Conservation (phyloP, 1,140 invertebrate species). For the Sycophila sp. region DNA sequence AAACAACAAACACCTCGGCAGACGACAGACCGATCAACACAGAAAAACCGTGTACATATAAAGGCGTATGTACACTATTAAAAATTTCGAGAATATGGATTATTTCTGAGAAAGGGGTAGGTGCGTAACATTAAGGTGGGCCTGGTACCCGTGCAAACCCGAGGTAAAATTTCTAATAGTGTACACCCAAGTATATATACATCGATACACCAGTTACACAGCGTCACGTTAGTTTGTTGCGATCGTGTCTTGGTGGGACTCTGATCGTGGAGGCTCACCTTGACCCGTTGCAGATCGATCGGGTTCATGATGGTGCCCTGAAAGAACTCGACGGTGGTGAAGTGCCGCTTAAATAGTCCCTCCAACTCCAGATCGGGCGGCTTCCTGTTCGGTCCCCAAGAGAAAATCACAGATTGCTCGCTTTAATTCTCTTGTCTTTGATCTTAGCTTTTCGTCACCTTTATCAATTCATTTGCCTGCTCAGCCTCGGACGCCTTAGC, state of each 20-base stretch:
- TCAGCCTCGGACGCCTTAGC: constrained; percentile 25
- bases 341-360: constrained; percentile 99
- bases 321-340: constrained; percentile 99
- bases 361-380: constrained; percentile 97
- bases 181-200: too few species aligned
- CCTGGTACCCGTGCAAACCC: too few species aligned
- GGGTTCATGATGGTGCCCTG: constrained; percentile 99
- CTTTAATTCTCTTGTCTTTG: too few species aligned
- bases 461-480: constrained; percentile 38
- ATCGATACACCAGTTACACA: constrained; percentile 4
- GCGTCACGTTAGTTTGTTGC: constrained; percentile 39
- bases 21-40: background rate
- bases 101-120: too few species aligned
- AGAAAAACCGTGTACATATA: background rate
- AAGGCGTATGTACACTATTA: too few species aligned
- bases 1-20: background rate
- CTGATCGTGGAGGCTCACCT: constrained; percentile 77
- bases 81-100: too few species aligned
- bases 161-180: too few species aligned
- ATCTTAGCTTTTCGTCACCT: too few species aligned
- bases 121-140: too few species aligned
- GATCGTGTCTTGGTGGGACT: constrained; percentile 38
- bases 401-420: constrained; percentile 55
- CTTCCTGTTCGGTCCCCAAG: constrained; percentile 75
- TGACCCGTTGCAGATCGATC: constrained; percentile 98